phyloP scores from a whole-genome alignment of 2,797 vertebrate species.

The Gymnoscopelus braueri region DNA sequence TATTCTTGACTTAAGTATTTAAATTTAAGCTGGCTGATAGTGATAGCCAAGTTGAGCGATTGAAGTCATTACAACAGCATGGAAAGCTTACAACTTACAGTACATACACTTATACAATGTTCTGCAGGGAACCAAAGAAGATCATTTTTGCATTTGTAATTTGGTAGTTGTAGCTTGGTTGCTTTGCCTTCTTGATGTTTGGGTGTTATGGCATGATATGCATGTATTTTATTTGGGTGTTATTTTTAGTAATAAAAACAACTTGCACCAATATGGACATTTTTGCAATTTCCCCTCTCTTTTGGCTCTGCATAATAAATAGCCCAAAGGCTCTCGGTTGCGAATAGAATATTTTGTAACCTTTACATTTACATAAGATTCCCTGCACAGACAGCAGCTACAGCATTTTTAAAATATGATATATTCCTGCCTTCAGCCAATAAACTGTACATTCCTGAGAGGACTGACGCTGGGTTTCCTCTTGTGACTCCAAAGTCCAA shows the following conservation, averaged over 20 bases:
- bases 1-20: neutral
- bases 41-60: neutral
- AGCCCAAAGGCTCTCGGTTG: no score
- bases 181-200: neutral
- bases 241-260: no score
- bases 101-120: neutral
- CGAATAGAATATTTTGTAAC: no score
- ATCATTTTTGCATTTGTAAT: neutral
- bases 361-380: no score
- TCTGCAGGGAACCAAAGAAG: no score
- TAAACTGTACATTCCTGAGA: neutral
- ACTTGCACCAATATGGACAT: no score
- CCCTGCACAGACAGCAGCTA: neutral
- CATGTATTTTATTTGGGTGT: no score
- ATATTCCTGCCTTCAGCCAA: neutral
- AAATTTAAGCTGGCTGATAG: neutral
- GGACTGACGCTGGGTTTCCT: neutral
- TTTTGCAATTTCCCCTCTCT: no score
- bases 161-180: neutral
- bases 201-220: neutral
- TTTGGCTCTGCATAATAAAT: no score
- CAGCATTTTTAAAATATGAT: slow-evolving; percentile 1
- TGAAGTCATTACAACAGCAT: neutral
- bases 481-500: slow-evolving; percentile 16
- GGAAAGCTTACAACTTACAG: neutral